Evolutionary conservation across 2,888 invertebrate genomes (phyloP).

Genomic region (Oasisia sp.): DNA sequence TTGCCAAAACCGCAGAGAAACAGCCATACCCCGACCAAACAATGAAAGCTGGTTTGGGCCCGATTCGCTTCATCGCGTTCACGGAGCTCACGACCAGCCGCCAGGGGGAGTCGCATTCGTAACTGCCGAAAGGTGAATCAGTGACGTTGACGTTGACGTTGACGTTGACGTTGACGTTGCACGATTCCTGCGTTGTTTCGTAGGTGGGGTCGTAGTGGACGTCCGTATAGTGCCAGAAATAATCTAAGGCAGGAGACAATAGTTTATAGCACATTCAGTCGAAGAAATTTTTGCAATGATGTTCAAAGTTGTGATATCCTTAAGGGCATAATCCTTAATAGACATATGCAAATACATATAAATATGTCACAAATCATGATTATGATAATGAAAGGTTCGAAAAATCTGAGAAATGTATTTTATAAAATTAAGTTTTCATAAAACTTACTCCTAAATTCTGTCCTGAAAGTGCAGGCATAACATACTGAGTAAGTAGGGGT

Average conservation of each 20-base stretch:
- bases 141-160: too few species aligned
- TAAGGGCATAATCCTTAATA: too few species aligned
- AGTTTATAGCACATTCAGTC: background rate
- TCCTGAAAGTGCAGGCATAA: too few species aligned
- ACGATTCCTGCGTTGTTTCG: conserved; percentile 20
- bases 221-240: conserved; percentile 63
- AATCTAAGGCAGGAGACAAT: conserved; percentile 41
- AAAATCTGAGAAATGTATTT: too few species aligned
- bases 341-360: too few species aligned
- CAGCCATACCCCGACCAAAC: conserved; percentile 88
- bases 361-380: too few species aligned
- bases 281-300: background rate
- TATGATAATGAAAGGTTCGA: too few species aligned
- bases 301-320: background rate
- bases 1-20: background rate
- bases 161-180: background rate
- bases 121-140: conserved; percentile 71
- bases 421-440: too few species aligned
- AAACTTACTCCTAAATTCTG: too few species aligned
- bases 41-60: conserved; percentile 89
- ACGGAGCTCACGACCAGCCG: conserved; percentile 87
- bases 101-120: conserved; percentile 90
- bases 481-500: too few species aligned
- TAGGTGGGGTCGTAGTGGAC: conserved; percentile 61
- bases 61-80: conserved; percentile 82